Base-by-base conservation (phyloP, 2,888 invertebrate genomes). In the Geotrupes spiniger region DNA sequence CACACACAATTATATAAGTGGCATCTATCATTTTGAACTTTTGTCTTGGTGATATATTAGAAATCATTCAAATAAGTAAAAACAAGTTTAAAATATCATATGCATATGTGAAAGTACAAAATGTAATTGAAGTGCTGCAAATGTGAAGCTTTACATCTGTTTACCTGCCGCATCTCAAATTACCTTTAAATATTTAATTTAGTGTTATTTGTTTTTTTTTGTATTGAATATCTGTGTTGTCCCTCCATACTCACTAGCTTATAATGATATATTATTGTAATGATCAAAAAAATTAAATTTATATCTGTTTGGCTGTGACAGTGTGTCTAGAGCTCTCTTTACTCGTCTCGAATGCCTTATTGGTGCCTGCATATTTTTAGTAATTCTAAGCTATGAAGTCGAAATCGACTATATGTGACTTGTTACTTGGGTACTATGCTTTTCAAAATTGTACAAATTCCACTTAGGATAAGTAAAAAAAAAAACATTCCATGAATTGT, bases 231-330 rank as follows among this genome's bases (percentile, higher is more conserved):
- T 14, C n/a, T 26, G 10, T 40, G 36, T 43, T 46, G 36, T 39
- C 36, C 40, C 25, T 48, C 29, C 48, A 25, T 46, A 28, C 44
- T 38, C 26, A 33, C 37, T 39, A 38, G 38, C 11, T 42, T 17
- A 27, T 37, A 48, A 40, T 52, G 49, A 52, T 54, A 44, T 49
- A 51, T 50, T 44, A 51, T 56, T 46, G 54, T 53, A 54, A 51
- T 37, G 49, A 53, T n/a, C n/a, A n/a, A n/a, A n/a, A n/a, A n/a
- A n/a, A n/a, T 50, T 49, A 55, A 56, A 60, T 54, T 58, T 61
- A 45, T 55, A 54, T 62, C 59, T 64, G 64, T 66, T 64, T 63
- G 68, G 66, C 68, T 68, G 68, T 68, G 68, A 68, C 62, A 39
- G 56, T 57, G 53, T 54, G 55, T 59, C 55, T 59, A 56, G 52